Conservation (phyloP, 2,113 vertebrate genomes). For the Okapia johnstoni region DNA sequence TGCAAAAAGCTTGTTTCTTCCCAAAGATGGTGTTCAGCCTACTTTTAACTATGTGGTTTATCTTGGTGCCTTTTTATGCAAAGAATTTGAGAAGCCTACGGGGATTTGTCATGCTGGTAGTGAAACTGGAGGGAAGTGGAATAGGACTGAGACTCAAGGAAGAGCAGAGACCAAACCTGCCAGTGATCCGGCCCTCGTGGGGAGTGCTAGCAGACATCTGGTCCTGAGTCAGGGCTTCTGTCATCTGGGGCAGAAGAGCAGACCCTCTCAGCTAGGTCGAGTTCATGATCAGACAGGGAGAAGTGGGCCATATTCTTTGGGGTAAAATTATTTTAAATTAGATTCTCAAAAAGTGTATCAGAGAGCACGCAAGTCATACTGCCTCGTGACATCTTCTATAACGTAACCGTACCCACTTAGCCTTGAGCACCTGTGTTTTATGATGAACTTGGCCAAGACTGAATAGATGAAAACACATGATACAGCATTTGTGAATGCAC, state of each 20-base stretch:
- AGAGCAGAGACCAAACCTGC: background rate
- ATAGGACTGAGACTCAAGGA: background rate
- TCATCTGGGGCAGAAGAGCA: background rate
- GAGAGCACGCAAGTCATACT: background rate
- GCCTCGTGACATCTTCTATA: background rate
- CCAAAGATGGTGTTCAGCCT: background rate
- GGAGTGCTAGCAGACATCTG: background rate
- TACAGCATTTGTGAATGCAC: no score
- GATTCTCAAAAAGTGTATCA: background rate
- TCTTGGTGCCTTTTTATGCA: background rate
- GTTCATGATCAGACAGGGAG: background rate
- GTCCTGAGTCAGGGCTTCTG: background rate
- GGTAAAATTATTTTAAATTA: background rate
- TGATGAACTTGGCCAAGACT: background rate
- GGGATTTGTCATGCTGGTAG: background rate
- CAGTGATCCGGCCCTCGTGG: fast-evolving
- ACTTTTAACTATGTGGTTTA: fast-evolving
- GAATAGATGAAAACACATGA: fast-evolving
- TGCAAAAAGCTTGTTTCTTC: background rate
- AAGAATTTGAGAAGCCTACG: background rate
- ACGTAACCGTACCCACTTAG: fast-evolving
- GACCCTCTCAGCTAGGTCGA: background rate
- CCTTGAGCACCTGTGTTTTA: background rate
- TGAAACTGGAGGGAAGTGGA: background rate
- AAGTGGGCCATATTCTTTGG: background rate